Base-by-base conservation (phyloP, 2,888 invertebrate genomes). In the Mesorhabditis spiculigera region DNA sequence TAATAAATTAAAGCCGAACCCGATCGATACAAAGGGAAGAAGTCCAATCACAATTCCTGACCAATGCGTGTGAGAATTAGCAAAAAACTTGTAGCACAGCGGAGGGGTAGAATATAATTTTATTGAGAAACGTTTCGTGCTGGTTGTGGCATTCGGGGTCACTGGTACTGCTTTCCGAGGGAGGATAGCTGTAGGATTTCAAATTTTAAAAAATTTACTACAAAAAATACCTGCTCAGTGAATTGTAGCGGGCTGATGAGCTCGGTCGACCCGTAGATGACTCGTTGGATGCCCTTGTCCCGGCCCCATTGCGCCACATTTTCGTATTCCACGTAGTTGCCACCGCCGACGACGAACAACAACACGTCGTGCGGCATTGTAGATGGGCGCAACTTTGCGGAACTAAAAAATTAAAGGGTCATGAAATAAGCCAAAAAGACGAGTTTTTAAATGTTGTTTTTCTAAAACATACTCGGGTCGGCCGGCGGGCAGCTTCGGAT, bases 291-390 rank as follows among this genome's bases (percentile, higher is more conserved):
- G 5, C 80, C 79, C 62, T 81, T 82, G n/a, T 91, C 91, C 90
- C 93, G 43, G 67, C 76, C 77, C 66, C 77, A 78, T 64, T 78
- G 75, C 4, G 75, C 73, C 68, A 99, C 90, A 90, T 99, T 98
- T 87, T 97, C 97, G 87, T 98, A 98, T 88, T 99, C 98, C 85
- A 97, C 96, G 86, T 98, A 99, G 89, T 96, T 97, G 66, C 98
- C 89, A 43, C 89, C 89, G 65, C 89, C 89, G 44, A 89, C 86
- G 16, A 89, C 86, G 73, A 89, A 89, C 50, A 89, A 88, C 75
- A 87, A 86, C 4, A 88, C 86, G 76, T 88, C 86, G 68, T 82
- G 77, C 4, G 81, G 79, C 13, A 77, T 71, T 28, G 81, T 43
- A 62, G 61, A 41, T n/a, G 72, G 68, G 68, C 50, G 76, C 68